These are phyloP conservation scores for Holotrichia oblita DNA, from an alignment of 1,140 invertebrate genomes.

Conservation along the genomic window DNA sequence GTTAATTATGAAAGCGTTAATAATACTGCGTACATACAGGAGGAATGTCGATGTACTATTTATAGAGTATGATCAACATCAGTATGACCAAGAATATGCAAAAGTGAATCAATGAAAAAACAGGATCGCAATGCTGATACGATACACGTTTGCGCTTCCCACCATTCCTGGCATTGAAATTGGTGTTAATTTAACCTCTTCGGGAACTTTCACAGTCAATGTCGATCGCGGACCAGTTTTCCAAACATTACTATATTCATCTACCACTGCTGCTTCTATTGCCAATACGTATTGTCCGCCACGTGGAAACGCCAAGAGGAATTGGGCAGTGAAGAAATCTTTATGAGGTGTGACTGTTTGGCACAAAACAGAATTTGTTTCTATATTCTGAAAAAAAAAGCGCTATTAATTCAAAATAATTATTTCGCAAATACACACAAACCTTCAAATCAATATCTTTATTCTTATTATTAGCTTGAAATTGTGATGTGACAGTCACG, in stretches of 20 bases:
- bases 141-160: conserved; percentile 57
- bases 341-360: conserved; percentile 79
- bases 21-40: no score
- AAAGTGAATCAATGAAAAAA: no score
- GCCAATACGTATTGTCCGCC: conserved; percentile 72
- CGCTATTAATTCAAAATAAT: neutral
- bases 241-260: conserved; percentile 77
- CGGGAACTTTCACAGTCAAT: conserved; percentile 75
- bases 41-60: no score
- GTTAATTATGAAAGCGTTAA: no score
- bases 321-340: conserved; percentile 84
- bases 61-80: no score
- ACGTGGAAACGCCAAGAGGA: conserved; percentile 69
- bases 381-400: conserved; percentile 51
- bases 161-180: conserved; percentile 59
- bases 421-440: neutral
- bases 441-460: conserved; percentile 57
- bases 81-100: no score
- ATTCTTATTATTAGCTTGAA: conserved; percentile 60
- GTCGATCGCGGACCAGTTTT: conserved; percentile 76
- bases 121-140: conserved; percentile 73
- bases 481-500: conserved; percentile 74
- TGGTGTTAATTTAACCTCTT: conserved; percentile 66
- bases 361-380: conserved; percentile 54
- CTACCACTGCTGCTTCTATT: conserved; percentile 76